These are phyloP conservation scores for Sebastes fasciatus DNA, from an alignment of 2,113 vertebrate species.

Conservation along the genomic window DNA sequence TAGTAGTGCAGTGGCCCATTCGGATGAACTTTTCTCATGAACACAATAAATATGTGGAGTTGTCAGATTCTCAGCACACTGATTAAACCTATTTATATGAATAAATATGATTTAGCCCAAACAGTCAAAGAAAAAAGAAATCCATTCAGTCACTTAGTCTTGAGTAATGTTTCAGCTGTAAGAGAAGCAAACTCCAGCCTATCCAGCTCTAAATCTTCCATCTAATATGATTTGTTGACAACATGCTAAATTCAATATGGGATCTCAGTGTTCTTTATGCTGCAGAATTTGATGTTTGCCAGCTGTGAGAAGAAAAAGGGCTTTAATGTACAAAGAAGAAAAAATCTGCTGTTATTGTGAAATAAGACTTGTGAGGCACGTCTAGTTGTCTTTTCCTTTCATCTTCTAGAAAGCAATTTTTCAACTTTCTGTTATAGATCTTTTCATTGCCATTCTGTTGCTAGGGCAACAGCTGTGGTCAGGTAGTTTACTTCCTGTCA, in stretches of 20 bases:
- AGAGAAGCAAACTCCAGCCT: not conserved
- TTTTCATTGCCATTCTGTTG: too few species aligned
- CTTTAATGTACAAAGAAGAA: conserved; percentile 8
- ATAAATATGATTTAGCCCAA: not conserved
- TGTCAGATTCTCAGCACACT: not conserved
- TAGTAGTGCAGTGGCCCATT: not conserved
- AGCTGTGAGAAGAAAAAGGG: not conserved
- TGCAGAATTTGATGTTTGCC: not conserved
- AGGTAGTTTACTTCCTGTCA: too few species aligned
- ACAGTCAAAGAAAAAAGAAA: not conserved
- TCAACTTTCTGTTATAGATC: not conserved
- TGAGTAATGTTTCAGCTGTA: conserved; percentile 20
- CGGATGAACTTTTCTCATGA: not conserved
- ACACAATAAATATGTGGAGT: not conserved
- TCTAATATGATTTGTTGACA: conserved; percentile 25
- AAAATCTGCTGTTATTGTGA: not conserved
- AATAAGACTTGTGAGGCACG: conserved; percentile 1
- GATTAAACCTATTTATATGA: not conserved
- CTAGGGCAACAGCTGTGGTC: too few species aligned
- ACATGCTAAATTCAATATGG: conserved; percentile 21
- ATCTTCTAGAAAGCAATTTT: not conserved
- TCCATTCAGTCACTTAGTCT: not conserved
- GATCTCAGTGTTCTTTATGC: conserved; percentile 13
- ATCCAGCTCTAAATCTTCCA: conserved; percentile 23
- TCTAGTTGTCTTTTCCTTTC: conserved; percentile 14